phyloP scores from a whole-genome alignment of 1,140 invertebrate genomes.

The Pseudomyrmex concolor region DNA sequence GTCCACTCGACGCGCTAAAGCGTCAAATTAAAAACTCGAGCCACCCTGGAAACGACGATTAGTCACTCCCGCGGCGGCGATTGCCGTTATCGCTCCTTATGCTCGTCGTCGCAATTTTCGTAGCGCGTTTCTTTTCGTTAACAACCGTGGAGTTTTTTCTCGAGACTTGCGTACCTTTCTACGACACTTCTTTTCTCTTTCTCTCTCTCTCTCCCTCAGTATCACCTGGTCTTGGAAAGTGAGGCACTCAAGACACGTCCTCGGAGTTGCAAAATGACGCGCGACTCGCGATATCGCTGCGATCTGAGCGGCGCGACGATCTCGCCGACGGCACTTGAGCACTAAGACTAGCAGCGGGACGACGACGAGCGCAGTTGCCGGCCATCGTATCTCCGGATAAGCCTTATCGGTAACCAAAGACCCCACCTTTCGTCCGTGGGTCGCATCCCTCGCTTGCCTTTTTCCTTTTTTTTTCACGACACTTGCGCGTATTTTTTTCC shows the following conservation, averaged over 20 bases:
- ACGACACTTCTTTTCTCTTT: too few relatives aligned
- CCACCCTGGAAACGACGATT: constrained; percentile 61
- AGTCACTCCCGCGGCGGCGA: constrained; percentile 39
- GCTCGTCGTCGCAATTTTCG: constrained; percentile 22
- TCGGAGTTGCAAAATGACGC: constrained; percentile 16
- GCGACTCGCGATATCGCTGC: constrained; percentile 51
- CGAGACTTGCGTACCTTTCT: not conserved
- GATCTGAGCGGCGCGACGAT: constrained; percentile 58
- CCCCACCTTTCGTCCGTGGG: constrained; percentile 66
- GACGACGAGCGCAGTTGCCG: constrained; percentile 58
- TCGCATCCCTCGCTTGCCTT: constrained; percentile 63
- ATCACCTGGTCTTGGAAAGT: constrained; percentile 6
- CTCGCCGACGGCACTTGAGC: constrained; percentile 70
- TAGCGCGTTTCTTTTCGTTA: constrained; percentile 7
- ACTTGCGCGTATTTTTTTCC: not conserved
- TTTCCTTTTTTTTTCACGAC: not conserved
- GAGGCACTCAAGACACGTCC: constrained; percentile 30
- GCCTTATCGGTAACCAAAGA: constrained; percentile 72
- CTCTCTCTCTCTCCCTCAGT: not conserved
- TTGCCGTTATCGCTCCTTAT: constrained; percentile 50
- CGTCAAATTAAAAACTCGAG: constrained; percentile 78
- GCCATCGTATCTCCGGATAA: constrained; percentile 75
- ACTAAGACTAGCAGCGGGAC: constrained; percentile 67
- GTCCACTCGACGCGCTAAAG: constrained; percentile 71
- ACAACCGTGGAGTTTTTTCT: not conserved